These are phyloP conservation scores for Leucophenga maculata DNA, from an alignment of 2,888 invertebrate genomes.

Conservation along the genomic window DNA sequence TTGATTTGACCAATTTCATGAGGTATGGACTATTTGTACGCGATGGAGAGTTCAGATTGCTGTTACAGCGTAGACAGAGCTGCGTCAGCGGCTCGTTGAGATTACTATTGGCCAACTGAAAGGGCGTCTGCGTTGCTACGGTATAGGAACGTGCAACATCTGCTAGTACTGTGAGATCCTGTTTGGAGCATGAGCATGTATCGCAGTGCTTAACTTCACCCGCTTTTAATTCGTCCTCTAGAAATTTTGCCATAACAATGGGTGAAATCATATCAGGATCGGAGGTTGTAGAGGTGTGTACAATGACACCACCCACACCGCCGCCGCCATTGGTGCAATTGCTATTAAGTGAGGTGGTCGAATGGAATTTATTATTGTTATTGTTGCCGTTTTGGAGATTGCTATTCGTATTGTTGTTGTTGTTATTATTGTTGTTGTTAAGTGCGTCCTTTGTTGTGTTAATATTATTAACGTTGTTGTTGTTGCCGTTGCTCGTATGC, in stretches of 20 bases:
- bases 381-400: conserved; percentile 23
- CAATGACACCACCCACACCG: not conserved
- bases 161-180: conserved; percentile 73
- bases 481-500: conserved; percentile 31
- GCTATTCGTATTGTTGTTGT: conserved; percentile 32
- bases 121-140: conserved; percentile 78
- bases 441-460: conserved; percentile 4
- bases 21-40: conserved; percentile 72
- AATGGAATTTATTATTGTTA: conserved; percentile 42
- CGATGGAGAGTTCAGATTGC: conserved; percentile 73
- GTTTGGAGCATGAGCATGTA: conserved; percentile 81
- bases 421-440: conserved; percentile 40
- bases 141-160: conserved; percentile 76
- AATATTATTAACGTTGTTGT: conserved; percentile 32
- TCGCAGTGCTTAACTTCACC: conserved; percentile 87
- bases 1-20: conserved; percentile 72
- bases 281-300: conserved; percentile 43
- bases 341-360: conserved; percentile 36
- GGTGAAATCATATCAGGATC: conserved; percentile 79
- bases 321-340: conserved; percentile 22
- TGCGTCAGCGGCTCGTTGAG: conserved; percentile 62
- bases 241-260: conserved; percentile 91
- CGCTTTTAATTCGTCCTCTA: conserved; percentile 88
- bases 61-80: conserved; percentile 78
- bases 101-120: conserved; percentile 64